Evolutionary conservation across 2,888 invertebrate genomes (phyloP).

Genomic region (Pteria penguin): DNA sequence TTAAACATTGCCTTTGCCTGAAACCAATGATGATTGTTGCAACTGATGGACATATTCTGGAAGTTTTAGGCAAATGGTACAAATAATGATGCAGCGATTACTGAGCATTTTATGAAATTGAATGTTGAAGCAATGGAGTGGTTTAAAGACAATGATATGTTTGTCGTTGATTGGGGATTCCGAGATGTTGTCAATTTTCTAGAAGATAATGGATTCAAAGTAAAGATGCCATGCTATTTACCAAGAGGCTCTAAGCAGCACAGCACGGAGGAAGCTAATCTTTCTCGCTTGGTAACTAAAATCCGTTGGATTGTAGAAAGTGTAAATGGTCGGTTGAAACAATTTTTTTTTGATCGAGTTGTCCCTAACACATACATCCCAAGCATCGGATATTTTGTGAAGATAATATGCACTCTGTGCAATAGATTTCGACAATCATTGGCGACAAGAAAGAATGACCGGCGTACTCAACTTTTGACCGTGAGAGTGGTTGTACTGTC

Average conservation of each 20-base stretch:
- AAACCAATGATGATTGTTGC: slow-evolving; percentile 41
- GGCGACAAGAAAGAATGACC: neutral
- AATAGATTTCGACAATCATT: slow-evolving; percentile 1
- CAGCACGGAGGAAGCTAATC: slow-evolving; percentile 23
- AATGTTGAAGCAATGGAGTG: slow-evolving; percentile 15
- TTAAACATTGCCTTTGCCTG: slow-evolving; percentile 32
- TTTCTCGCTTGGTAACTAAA: slow-evolving; percentile 30
- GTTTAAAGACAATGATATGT: slow-evolving; percentile 16
- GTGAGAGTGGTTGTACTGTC: neutral
- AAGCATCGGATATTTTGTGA: slow-evolving; percentile 1
- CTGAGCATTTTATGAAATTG: slow-evolving; percentile 17
- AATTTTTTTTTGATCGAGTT: no score
- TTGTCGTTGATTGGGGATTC: slow-evolving; percentile 35
- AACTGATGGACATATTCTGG: slow-evolving; percentile 36
- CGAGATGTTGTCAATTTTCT: slow-evolving; percentile 24
- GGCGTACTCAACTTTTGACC: neutral
- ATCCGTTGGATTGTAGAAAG: slow-evolving; percentile 37
- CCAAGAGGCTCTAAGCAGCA: slow-evolving; percentile 30
- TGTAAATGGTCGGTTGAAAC: slow-evolving; percentile 24
- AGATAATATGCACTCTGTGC: slow-evolving; percentile 1
- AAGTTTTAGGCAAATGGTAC: slow-evolving; percentile 26
- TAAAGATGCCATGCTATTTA: slow-evolving; percentile 29
- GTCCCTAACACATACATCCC: slow-evolving; percentile 1
- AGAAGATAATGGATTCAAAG: slow-evolving; percentile 4
- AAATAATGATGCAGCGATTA: slow-evolving; percentile 36